Evolutionary conservation across 1,140 invertebrate species (phyloP).

Genomic region (Oncopodura yosiiana): DNA sequence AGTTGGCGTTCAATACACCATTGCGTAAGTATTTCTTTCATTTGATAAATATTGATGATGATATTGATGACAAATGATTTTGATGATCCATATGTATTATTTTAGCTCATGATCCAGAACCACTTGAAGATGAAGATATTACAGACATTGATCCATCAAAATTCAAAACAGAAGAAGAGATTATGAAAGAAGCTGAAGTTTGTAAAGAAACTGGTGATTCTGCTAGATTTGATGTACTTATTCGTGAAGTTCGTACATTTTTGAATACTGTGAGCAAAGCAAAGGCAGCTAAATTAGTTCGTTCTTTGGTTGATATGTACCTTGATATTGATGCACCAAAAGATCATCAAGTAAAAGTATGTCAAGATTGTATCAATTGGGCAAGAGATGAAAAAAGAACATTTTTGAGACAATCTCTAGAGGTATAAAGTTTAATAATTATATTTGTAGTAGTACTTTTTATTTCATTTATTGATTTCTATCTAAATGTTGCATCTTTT

Average conservation of each 20-base stretch:
- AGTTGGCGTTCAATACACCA: no score
- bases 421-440: no score
- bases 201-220: slow-evolving; percentile 15
- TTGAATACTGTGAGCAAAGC: slow-evolving; percentile 91
- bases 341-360: slow-evolving; percentile 55
- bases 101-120: no score
- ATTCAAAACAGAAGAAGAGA: slow-evolving; percentile 25
- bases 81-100: no score
- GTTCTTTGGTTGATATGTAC: slow-evolving; percentile 93
- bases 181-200: slow-evolving; percentile 19
- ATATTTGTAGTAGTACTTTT: no score
- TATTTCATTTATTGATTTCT: no score
- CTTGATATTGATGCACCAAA: slow-evolving; percentile 91
- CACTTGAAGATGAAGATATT: no score
- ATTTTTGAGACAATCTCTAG: slow-evolving; percentile 90
- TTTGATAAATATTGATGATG: no score
- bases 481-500: no score
- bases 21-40: no score
- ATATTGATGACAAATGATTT: no score
- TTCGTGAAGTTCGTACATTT: slow-evolving; percentile 88
- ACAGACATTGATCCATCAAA: no score
- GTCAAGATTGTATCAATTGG: slow-evolving; percentile 98
- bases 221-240: slow-evolving; percentile 52
- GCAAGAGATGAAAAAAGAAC: slow-evolving; percentile 94
- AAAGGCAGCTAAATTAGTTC: slow-evolving; percentile 95